Evolutionary conservation across 2,888 invertebrate genomes (phyloP).

Genomic region (Eristalis intricaria): DNA sequence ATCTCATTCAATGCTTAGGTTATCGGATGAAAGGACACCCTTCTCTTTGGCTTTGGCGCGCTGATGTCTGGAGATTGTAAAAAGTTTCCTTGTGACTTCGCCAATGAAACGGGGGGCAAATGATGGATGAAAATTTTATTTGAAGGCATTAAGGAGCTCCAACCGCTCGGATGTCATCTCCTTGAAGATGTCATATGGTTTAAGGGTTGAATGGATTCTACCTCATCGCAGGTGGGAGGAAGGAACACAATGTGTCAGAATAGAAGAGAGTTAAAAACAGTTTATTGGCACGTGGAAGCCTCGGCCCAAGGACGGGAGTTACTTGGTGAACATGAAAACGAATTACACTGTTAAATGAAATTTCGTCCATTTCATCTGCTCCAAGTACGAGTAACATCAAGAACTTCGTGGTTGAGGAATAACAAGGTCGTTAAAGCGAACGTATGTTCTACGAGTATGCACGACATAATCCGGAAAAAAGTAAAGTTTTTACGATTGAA

Average conservation of each 20-base stretch:
- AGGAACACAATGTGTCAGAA: background rate
- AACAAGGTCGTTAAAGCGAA: constrained; percentile 3
- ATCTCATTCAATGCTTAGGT: constrained; percentile 2
- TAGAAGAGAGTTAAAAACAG: background rate
- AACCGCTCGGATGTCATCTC: background rate
- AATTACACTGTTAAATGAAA: constrained; percentile 1
- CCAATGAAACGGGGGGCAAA: constrained; percentile 19
- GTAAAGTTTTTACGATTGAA: constrained; percentile 4
- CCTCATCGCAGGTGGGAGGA: background rate
- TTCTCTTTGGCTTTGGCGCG: background rate
- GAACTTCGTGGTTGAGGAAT: background rate
- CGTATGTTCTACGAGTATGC: background rate
- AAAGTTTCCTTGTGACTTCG: constrained; percentile 15
- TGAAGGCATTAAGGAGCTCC: constrained; percentile 16
- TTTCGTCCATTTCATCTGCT: background rate
- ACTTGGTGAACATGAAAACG: background rate
- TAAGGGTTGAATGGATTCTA: constrained; percentile 17
- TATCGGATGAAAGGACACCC: background rate
- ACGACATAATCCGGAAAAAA: background rate
- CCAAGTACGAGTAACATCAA: background rate
- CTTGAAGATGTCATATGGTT: background rate
- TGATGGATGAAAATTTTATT: constrained; percentile 40
- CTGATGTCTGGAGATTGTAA: constrained; percentile 26
- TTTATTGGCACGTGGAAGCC: background rate
- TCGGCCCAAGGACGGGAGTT: background rate